Evolutionary conservation across 2,888 invertebrate species (phyloP), one percentile per base, ranked within the genome.

Genomic region (Zygogramma bicolorata): DNA sequence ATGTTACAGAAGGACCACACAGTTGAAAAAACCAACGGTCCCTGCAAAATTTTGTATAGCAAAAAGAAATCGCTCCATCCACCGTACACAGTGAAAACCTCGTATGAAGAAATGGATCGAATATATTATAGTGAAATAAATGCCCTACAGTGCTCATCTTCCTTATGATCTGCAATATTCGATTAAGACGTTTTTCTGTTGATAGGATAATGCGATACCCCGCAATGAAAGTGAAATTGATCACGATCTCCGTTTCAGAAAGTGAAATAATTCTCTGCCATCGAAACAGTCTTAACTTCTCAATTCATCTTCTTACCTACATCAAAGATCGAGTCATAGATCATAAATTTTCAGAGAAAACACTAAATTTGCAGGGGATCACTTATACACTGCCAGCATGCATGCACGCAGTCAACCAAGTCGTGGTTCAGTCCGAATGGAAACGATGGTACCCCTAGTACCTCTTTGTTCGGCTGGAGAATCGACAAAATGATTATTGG

Each of bases 401-500:
- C 80, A 79, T 80, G 81, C 80, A 77, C 69, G 70, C 31, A 60
- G 77, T 71, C 69, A 77, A 25, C 76, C 81, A 75, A 59, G 22
- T 71, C 69, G 66, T 70, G 67, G 58, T 57, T 68, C 65, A 49
- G 40, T 46, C 20, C 53, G 65, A 53, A 53, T 38, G 29, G 49
- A 65, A 58, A 60, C 68, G 62, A 46, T 60, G 58, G 46, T 67
- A 34, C 20, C 31, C 10, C 40, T 38, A 63, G 59, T 67, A 78
- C 71, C 72, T 59, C 70, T 59, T 69, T 77, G 84, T 74, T 58
- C 75, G 71, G 76, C 81, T 81, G 75, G 72, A 81, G 77, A 79
- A 81, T 80, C 80, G 84, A 85, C 85, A 84, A 84, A 84, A 85
- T 86, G 85, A 86, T 86, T 86, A 85, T 85, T 82, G 85, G 85